Conservation (phyloP, 2,113 vertebrate species). For the Gavia stellata region DNA sequence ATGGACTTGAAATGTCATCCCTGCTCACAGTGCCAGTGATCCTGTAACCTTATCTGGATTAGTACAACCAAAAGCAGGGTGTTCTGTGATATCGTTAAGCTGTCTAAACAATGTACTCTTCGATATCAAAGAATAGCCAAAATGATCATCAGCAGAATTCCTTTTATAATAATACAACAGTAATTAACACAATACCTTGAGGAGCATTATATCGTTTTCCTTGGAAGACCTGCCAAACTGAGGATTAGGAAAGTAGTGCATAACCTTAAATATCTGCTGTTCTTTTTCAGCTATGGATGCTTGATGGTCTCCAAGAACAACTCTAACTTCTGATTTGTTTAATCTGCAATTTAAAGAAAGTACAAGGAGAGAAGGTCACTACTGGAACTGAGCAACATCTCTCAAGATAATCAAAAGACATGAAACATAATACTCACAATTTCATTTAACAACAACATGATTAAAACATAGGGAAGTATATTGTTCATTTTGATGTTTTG, state of each 20-base stretch:
- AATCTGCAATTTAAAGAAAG: background rate
- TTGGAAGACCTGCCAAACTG: background rate
- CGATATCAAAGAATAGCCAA: background rate
- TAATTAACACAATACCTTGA: slow-evolving; percentile 14
- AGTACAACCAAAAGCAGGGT: background rate
- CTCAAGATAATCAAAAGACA: background rate
- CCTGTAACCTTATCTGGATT: background rate
- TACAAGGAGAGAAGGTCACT: background rate
- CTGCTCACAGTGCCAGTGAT: background rate
- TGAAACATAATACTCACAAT: background rate
- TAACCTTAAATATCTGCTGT: background rate
- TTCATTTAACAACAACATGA: background rate
- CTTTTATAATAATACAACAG: background rate
- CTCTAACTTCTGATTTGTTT: background rate
- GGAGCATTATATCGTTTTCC: background rate
- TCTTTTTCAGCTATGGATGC: background rate
- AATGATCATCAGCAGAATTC: background rate
- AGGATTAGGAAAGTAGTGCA: background rate
- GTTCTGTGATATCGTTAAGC: background rate
- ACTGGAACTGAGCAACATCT: background rate
- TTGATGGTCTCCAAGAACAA: background rate
- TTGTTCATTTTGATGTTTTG: background rate
- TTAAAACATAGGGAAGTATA: background rate
- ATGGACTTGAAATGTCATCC: background rate
- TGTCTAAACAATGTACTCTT: background rate